phyloP scores from a whole-genome alignment of 2,888 invertebrate genomes.

The Tachystola acroxantha region DNA sequence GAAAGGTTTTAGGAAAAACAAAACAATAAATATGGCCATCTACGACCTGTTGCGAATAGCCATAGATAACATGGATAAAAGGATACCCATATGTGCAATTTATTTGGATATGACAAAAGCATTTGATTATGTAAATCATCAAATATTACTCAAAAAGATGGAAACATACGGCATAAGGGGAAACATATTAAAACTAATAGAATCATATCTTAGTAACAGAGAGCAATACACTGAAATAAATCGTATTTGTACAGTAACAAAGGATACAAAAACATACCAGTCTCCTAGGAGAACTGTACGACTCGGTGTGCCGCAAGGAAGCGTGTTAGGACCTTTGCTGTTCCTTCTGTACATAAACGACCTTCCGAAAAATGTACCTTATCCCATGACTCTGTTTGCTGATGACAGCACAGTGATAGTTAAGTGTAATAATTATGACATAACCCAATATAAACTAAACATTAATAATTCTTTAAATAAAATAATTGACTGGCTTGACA shows the following conservation, averaged over 20 bases:
- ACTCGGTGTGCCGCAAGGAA: slow-evolving; percentile 12
- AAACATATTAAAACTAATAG: slow-evolving; percentile 1
- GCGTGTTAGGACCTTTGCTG: slow-evolving; percentile 8
- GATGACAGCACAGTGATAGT: slow-evolving; percentile 12
- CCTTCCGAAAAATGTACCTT: slow-evolving; percentile 1
- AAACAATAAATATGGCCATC: slow-evolving; percentile 5
- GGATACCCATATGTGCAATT: background rate
- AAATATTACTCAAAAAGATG: slow-evolving; percentile 4
- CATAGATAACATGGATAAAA: slow-evolving; percentile 1
- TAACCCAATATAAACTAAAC: slow-evolving; percentile 4
- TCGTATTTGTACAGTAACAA: background rate
- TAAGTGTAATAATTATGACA: background rate
- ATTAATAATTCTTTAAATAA: background rate
- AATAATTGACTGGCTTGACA: background rate
- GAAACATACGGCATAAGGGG: slow-evolving; percentile 8
- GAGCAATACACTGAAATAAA: slow-evolving; percentile 1
- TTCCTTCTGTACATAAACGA: slow-evolving; percentile 9
- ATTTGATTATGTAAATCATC: slow-evolving; percentile 8
- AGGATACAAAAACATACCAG: slow-evolving; percentile 3
- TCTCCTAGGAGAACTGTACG: slow-evolving; percentile 1
- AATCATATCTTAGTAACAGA: slow-evolving; percentile 2
- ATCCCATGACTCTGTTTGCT: slow-evolving; percentile 9
- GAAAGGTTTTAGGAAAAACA: slow-evolving; percentile 8
- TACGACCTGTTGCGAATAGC: slow-evolving; percentile 2
- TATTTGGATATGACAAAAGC: slow-evolving; percentile 13